phyloP scores from a whole-genome alignment of 2,888 invertebrate genomes.

The Scaptomyza polygonia region DNA sequence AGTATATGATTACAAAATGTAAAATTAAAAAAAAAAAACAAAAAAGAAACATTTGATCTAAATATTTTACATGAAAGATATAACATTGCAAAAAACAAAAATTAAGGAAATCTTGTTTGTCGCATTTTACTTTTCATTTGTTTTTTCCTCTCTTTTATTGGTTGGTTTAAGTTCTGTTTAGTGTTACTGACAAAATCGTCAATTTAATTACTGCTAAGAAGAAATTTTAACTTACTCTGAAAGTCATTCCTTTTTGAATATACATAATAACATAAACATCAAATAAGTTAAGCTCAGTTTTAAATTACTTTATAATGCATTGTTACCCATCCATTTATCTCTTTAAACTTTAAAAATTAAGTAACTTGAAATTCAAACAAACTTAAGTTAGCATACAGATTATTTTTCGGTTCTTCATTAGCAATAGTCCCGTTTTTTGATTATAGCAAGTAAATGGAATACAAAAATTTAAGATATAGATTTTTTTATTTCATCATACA shows the following conservation, averaged over 20 bases:
- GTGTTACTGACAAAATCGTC: conserved; percentile 45
- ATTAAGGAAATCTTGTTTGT: conserved; percentile 16
- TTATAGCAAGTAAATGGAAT: conserved; percentile 46
- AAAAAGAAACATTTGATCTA: not conserved
- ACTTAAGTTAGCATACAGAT: conserved; percentile 45
- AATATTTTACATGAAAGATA: conserved; percentile 31
- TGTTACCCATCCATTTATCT: conserved; percentile 54
- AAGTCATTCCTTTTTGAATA: conserved; percentile 78
- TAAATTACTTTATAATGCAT: conserved; percentile 57
- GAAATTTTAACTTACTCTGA: conserved; percentile 79
- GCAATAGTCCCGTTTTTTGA: conserved; percentile 65
- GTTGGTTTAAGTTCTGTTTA: conserved; percentile 54
- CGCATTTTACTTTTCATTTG: conserved; percentile 8
- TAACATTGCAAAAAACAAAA: conserved; percentile 3
- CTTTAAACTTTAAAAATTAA: conserved; percentile 12
- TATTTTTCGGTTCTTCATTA: conserved; percentile 62
- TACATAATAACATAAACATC: conserved; percentile 37
- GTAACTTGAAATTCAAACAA: conserved; percentile 47
- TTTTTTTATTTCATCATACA: conserved; percentile 42
- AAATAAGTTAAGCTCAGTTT: conserved; percentile 69
- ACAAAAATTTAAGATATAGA: conserved; percentile 55
- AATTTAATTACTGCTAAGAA: conserved; percentile 68
- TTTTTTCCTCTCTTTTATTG: conserved; percentile 8
- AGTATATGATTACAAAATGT: conserved; percentile 46
- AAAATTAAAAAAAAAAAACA: conserved; percentile 32